phyloP scores from a whole-genome alignment of 2,888 invertebrate genomes.

The Marronus borbonicus region DNA sequence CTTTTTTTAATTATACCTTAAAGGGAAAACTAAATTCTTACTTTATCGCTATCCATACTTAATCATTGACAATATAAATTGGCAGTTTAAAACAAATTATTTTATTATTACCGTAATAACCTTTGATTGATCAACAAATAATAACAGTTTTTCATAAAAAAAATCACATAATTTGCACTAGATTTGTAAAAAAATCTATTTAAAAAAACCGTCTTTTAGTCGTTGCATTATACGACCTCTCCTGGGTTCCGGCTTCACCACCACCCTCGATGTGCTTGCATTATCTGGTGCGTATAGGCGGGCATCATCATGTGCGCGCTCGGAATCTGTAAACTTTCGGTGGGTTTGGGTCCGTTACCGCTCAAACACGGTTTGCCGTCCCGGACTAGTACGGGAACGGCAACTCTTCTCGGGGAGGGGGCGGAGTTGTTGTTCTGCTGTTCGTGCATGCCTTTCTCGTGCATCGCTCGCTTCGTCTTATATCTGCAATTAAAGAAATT shows the following conservation, averaged over 20 bases:
- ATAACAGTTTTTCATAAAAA: slow-evolving; percentile 29
- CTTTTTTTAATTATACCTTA: no score
- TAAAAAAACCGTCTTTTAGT: slow-evolving; percentile 27
- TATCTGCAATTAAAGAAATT: slow-evolving; percentile 73
- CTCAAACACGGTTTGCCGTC: slow-evolving; percentile 93
- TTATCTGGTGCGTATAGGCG: slow-evolving; percentile 68
- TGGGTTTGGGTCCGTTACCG: slow-evolving; percentile 66
- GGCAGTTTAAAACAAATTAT: slow-evolving; percentile 25
- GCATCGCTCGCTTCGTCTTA: slow-evolving; percentile 98
- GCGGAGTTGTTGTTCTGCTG: slow-evolving; percentile 67
- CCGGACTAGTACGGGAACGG: slow-evolving; percentile 94
- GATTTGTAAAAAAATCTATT: slow-evolving; percentile 42
- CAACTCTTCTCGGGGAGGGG: slow-evolving; percentile 91
- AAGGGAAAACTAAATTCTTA: no score
- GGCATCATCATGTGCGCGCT: slow-evolving; percentile 66
- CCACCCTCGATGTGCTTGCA: slow-evolving; percentile 71
- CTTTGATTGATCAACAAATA: slow-evolving; percentile 27
- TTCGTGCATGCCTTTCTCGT: slow-evolving; percentile 88
- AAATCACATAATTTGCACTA: slow-evolving; percentile 49
- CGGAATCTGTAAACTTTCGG: slow-evolving; percentile 61
- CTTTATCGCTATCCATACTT: no score
- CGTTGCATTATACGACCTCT: background rate
- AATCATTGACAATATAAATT: no score
- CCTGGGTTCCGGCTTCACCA: slow-evolving; percentile 55
- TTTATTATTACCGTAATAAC: background rate